Percentiles rank a stretch among this genome's conserved stretches.
Conservation (phyloP, 2,888 invertebrate species). For the Zeuzera pyrina region DNA sequence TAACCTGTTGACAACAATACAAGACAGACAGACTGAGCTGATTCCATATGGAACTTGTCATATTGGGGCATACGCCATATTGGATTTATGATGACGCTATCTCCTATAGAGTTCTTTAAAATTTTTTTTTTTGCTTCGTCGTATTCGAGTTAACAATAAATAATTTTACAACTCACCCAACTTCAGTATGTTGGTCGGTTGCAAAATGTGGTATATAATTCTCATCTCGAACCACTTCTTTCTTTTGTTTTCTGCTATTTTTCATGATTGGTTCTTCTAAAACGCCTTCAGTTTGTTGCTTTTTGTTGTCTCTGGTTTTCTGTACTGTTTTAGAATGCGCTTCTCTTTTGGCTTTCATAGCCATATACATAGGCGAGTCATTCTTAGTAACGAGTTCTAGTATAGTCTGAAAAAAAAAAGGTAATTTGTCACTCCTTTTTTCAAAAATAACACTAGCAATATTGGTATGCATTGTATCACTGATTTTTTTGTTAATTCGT, state of each 20-base stretch:
- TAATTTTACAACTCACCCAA: no score
- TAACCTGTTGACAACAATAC: no score
- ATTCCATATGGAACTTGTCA: no score
- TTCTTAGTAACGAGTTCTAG: conserved; percentile 91
- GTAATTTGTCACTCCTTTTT: neutral
- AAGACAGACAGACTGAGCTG: no score
- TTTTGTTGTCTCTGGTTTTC: conserved; percentile 56
- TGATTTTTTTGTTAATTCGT: no score
- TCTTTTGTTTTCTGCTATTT: conserved; percentile 62
- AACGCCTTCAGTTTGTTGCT: conserved; percentile 44
- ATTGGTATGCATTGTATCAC: no score
- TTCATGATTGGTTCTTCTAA: conserved; percentile 28
- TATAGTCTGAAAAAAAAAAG: conserved; percentile 80
- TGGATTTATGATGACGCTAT: no score
- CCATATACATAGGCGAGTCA: conserved; percentile 82
- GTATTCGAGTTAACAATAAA: no score
- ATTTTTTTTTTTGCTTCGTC: no score
- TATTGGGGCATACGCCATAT: no score
- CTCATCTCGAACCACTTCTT: conserved; percentile 77
- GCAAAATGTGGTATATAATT: conserved; percentile 91
- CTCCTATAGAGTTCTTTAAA: no score
- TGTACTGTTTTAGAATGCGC: conserved; percentile 75
- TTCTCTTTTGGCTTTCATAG: conserved; percentile 91
- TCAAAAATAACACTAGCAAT: neutral
- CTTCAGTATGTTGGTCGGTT: conserved; percentile 87